phyloP scores from a whole-genome alignment of 2,113 vertebrate species.

The Corydoras maculifer region DNA sequence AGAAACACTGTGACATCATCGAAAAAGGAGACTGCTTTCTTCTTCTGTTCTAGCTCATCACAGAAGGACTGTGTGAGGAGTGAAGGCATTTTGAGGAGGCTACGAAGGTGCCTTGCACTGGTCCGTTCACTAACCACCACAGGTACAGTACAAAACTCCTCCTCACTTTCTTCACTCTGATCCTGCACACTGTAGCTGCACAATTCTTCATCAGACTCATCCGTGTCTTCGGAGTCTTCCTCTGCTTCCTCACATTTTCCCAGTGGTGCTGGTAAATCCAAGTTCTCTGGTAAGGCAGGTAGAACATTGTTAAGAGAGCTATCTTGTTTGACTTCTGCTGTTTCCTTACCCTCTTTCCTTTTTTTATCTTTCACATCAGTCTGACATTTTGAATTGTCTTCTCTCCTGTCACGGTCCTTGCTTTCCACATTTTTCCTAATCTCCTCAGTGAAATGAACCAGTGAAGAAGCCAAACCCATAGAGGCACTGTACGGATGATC shows the following conservation, averaged over 20 bases:
- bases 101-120: slow-evolving; percentile 75
- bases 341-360: slow-evolving; percentile 64
- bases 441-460: no score
- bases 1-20: slow-evolving; percentile 97
- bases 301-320: slow-evolving; percentile 31
- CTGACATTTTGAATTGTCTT: slow-evolving; percentile 47
- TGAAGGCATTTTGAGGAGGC: slow-evolving; percentile 87
- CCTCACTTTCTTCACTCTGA: slow-evolving; percentile 89
- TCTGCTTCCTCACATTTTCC: slow-evolving; percentile 73
- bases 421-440: not conserved
- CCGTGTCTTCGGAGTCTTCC: slow-evolving; percentile 87
- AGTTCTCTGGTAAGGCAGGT: slow-evolving; percentile 58
- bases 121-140: slow-evolving; percentile 89
- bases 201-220: slow-evolving; percentile 88
- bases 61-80: slow-evolving; percentile 76
- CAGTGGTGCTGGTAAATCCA: slow-evolving; percentile 56
- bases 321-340: slow-evolving; percentile 58
- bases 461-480: slow-evolving; percentile 37
- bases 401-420: slow-evolving; percentile 37
- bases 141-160: slow-evolving; percentile 73
- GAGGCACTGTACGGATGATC: slow-evolving; percentile 44
- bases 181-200: slow-evolving; percentile 89
- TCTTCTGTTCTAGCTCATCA: slow-evolving; percentile 85
- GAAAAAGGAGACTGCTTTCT: slow-evolving; percentile 94
- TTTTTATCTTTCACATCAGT: slow-evolving; percentile 58